Base-by-base conservation (phyloP, 2,113 vertebrate species). In the Onychorhynchus coronatus region DNA sequence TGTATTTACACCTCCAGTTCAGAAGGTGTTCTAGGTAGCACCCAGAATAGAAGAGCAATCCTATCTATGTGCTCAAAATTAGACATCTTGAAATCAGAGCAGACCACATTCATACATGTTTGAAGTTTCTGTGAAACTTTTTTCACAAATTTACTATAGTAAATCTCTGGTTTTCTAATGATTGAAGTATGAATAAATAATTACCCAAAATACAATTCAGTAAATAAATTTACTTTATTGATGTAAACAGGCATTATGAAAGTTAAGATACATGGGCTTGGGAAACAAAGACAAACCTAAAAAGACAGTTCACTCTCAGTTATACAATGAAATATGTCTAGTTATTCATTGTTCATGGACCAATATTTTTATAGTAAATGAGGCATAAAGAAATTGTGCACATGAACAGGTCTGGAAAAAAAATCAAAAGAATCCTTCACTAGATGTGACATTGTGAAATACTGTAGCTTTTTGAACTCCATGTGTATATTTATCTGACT, bases 331-430 rank as follows among this genome's bases (percentile, higher is more conserved):
- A 90, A 91, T 96, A 76, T 65, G 10, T 91, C 82, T 96, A 83
- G 71, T 85, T 95, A 55, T 88, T 94, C 75, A 70, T 88, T 95
- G 87, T 90, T 96, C 89, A 59, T 90, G 77, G 46, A 93, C 88
- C 88, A 93, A 73, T 93, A 96, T 94, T 96, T 95, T 91, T 94
- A 63, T 67, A 93, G 82, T 50, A 96, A 95, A 94, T 88, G 72
- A 93, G 50, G 82, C 82, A 83, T 88, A 62, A 90, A 88, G 85
- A 91, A 88, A 91, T 88, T 59, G 88, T 96, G 66, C 63, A 71
- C 55, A 58, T 67, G 72, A 82, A 67, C 59, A 70, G 74, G 53
- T 70, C 27, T 78, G 39, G 41, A 24, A 72, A 87, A 74, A 91
- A 87, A 75, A 61, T 81, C 77, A 82, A 65, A 94, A 88, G 24